Conservation (phyloP, 2,888 invertebrate genomes). For the Miltochrista miniata region DNA sequence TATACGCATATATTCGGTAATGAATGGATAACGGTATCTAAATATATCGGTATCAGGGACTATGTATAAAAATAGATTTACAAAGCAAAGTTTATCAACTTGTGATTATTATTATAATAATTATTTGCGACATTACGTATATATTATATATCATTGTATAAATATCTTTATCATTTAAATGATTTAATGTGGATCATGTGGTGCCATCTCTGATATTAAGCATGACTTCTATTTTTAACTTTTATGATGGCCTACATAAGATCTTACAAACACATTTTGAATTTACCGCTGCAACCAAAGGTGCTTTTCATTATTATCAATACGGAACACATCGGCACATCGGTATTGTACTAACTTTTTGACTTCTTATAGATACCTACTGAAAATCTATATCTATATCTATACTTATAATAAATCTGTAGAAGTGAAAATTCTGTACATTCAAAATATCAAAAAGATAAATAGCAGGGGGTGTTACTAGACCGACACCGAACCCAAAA, state of each 20-base stretch:
- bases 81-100: conserved; percentile 8
- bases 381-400: too few relatives aligned
- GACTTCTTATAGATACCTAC: too few relatives aligned
- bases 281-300: too few relatives aligned
- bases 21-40: conserved; percentile 16
- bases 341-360: too few relatives aligned
- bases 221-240: not conserved
- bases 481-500: too few relatives aligned
- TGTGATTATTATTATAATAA: conserved; percentile 2
- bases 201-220: not conserved
- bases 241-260: not conserved
- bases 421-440: too few relatives aligned
- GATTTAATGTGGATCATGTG: not conserved
- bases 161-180: not conserved
- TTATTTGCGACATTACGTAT: not conserved
- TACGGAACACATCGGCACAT: too few relatives aligned
- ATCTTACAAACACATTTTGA: not conserved
- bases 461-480: too few relatives aligned
- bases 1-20: conserved; percentile 9
- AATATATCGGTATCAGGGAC: not conserved
- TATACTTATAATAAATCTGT: too few relatives aligned
- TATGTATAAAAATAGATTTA: conserved; percentile 13
- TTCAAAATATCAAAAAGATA: too few relatives aligned
- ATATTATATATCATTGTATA: too few relatives aligned
- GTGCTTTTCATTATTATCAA: too few relatives aligned